Percentiles rank a stretch among this genome's conserved stretches.
These are phyloP conservation scores for Drosophila eohydei DNA, from an alignment of 2,888 invertebrate species.

Conservation along the genomic window DNA sequence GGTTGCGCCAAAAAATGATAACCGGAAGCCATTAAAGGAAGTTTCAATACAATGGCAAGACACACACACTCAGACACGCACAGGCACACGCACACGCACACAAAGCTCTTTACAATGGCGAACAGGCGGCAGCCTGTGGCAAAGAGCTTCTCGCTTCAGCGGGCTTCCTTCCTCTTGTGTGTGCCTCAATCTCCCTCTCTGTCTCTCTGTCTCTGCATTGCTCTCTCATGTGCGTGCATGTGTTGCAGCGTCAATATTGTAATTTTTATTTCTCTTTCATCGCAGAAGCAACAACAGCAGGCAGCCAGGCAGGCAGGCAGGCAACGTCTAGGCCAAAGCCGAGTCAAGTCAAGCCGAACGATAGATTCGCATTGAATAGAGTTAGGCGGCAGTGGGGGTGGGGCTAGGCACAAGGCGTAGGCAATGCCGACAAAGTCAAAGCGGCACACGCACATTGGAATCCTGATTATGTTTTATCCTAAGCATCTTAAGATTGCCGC, in stretches of 20 bases:
- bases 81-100: conserved; percentile 34
- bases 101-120: conserved; percentile 45
- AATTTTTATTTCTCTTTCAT: conserved; percentile 79
- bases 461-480: conserved; percentile 75
- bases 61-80: conserved; percentile 33
- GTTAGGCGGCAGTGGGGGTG: neutral
- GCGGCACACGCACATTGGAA: conserved; percentile 76
- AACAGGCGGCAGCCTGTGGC: conserved; percentile 53
- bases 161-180: conserved; percentile 42
- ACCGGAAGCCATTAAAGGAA: conserved; percentile 81
- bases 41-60: conserved; percentile 71
- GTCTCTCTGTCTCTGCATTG: conserved; percentile 13
- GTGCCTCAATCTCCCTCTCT: conserved; percentile 14
- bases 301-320: conserved; percentile 9
- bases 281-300: conserved; percentile 48
- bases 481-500: conserved; percentile 65
- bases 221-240: conserved; percentile 36
- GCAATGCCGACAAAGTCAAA: conserved; percentile 60
- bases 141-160: conserved; percentile 55
- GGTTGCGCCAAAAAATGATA: conserved; percentile 76
- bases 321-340: conserved; percentile 35
- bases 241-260: conserved; percentile 73
- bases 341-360: conserved; percentile 49
- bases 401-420: neutral
- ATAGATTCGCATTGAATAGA: conserved; percentile 58